These are phyloP conservation scores for Orchesella flavescens DNA, from an alignment of 2,888 invertebrate genomes.

Conservation along the genomic window DNA sequence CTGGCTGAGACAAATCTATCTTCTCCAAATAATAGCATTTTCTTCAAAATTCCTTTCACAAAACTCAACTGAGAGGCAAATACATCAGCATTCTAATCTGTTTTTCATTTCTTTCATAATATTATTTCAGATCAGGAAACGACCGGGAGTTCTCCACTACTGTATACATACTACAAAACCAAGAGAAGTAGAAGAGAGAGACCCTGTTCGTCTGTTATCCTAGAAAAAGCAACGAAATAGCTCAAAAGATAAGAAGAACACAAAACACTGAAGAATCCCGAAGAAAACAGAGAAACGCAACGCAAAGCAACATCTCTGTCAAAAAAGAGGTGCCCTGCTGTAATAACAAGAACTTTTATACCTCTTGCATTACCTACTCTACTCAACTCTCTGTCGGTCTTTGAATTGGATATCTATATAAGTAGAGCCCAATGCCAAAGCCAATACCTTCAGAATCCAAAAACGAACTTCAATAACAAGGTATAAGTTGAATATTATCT, in stretches of 20 bases:
- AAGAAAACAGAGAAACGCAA: slow-evolving; percentile 6
- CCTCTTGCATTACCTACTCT: no score
- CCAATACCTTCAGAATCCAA: not conserved
- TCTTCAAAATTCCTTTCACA: slow-evolving; percentile 23
- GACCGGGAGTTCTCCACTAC: slow-evolving; percentile 19
- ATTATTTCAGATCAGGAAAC: slow-evolving; percentile 66
- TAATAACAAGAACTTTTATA: slow-evolving; percentile 31
- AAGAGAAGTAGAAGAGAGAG: not conserved
- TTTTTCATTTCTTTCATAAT: slow-evolving; percentile 64
- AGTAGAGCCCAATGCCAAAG: not conserved
- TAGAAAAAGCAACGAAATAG: slow-evolving; percentile 20
- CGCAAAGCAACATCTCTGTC: slow-evolving; percentile 25
- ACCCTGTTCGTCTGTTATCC: not conserved
- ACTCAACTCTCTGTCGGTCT: not conserved
- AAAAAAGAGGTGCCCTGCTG: slow-evolving; percentile 20
- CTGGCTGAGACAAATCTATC: slow-evolving; percentile 53
- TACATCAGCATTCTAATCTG: slow-evolving; percentile 65
- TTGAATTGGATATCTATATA: not conserved
- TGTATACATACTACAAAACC: no score
- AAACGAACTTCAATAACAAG: slow-evolving; percentile 38
- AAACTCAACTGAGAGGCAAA: slow-evolving; percentile 32
- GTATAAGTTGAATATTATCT: slow-evolving; percentile 31
- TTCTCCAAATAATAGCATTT: slow-evolving; percentile 45
- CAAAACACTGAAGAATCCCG: slow-evolving; percentile 14
- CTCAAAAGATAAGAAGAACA: slow-evolving; percentile 27